Evolutionary conservation across 2,888 invertebrate species (phyloP).

Genomic region (Cordilura impudica): DNA sequence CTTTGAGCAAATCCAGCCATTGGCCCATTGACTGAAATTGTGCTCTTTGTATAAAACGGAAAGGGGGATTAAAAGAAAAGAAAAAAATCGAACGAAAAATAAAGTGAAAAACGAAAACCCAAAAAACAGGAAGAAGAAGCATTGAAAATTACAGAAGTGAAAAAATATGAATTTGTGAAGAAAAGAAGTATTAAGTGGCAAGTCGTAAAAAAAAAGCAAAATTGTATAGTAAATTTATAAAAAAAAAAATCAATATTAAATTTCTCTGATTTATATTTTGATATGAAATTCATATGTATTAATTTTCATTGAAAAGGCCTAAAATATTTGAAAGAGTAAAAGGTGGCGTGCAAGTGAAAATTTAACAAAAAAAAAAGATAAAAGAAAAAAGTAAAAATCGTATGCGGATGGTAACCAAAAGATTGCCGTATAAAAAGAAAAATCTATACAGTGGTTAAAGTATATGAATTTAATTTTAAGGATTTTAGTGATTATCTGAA

Average conservation of each 20-base stretch:
- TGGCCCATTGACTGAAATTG: too few relatives aligned
- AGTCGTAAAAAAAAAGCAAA: slow-evolving; percentile 12
- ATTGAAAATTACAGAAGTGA: slow-evolving; percentile 39
- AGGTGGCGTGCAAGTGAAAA: background rate
- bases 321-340: background rate
- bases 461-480: background rate
- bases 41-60: too few relatives aligned
- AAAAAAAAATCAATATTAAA: too few relatives aligned
- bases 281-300: background rate
- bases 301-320: background rate
- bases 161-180: slow-evolving; percentile 52
- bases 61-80: slow-evolving; percentile 44
- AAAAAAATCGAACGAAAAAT: slow-evolving; percentile 47
- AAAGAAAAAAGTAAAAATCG: background rate
- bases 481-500: background rate
- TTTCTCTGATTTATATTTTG: background rate
- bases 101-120: slow-evolving; percentile 25
- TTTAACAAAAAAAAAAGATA: background rate
- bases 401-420: background rate
- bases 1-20: too few relatives aligned
- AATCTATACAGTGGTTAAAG: background rate
- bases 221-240: slow-evolving; percentile 1
- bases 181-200: slow-evolving; percentile 6
- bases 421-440: too few relatives aligned
- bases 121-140: slow-evolving; percentile 51